phyloP scores from a whole-genome alignment of 2,797 vertebrate species.

The Cuculus canorus region DNA sequence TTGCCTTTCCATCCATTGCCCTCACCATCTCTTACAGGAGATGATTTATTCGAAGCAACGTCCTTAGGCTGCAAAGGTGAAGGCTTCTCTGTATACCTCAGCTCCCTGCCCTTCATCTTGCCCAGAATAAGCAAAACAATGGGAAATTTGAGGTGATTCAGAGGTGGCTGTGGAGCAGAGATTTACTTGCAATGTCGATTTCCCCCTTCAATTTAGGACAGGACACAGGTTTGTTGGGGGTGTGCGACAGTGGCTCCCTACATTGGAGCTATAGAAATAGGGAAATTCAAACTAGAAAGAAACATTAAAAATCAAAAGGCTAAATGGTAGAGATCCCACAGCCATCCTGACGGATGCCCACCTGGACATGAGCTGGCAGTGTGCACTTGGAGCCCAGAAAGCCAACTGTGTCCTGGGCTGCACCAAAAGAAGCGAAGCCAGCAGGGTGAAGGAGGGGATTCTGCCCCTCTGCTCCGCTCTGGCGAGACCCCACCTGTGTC shows the following conservation, averaged over 20 bases:
- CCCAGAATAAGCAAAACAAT: background rate
- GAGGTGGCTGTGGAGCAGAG: background rate
- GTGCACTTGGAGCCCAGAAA: too few relatives aligned
- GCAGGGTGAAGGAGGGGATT: too few relatives aligned
- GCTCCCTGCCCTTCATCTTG: background rate
- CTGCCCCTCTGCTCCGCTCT: too few relatives aligned
- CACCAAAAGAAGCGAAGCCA: too few relatives aligned
- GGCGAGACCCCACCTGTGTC: too few relatives aligned
- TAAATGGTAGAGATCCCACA: background rate
- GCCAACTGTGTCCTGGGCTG: too few relatives aligned
- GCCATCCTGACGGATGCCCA: too few relatives aligned
- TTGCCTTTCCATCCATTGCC: background rate
- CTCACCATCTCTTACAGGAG: background rate
- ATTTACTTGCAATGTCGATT: background rate
- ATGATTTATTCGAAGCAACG: background rate
- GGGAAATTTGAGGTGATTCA: background rate
- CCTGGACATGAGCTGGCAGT: too few relatives aligned
- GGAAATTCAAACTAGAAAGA: background rate
- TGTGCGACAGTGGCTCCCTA: background rate
- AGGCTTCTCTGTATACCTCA: fast-evolving
- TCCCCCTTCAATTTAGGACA: background rate
- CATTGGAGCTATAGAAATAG: background rate
- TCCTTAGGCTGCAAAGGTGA: background rate
- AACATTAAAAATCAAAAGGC: background rate
- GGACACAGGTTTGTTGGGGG: too few relatives aligned